These are phyloP conservation scores for Leuciscus waleckii DNA, from an alignment of 2,797 vertebrate species.

Conservation along the genomic window DNA sequence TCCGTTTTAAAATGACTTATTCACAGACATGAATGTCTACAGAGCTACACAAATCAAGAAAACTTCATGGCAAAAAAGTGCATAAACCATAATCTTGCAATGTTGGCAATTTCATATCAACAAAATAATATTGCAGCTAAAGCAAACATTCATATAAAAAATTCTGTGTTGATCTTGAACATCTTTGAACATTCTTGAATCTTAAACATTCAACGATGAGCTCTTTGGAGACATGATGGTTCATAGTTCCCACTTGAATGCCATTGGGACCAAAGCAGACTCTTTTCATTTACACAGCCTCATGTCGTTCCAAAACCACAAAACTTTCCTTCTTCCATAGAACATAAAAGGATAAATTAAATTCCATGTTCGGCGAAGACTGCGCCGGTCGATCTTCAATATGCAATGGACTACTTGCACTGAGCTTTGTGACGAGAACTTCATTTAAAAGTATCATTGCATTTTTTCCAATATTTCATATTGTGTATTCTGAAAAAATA, in stretches of 20 bases:
- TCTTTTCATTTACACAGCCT: neutral
- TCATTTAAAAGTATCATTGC: neutral
- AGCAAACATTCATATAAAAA: neutral
- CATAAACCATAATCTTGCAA: neutral
- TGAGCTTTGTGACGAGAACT: neutral
- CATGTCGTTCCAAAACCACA: neutral
- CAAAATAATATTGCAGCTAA: neutral
- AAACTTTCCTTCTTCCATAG: neutral
- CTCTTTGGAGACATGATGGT: slow-evolving; percentile 59
- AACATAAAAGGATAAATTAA: neutral
- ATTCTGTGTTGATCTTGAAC: neutral
- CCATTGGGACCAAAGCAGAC: slow-evolving; percentile 3
- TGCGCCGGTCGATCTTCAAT: neutral
- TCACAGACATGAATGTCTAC: neutral
- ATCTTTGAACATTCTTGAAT: neutral
- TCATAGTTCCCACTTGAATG: slow-evolving; percentile 55
- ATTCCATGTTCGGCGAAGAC: neutral
- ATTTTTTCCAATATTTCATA: too few species aligned
- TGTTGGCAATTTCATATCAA: neutral
- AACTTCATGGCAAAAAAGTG: neutral
- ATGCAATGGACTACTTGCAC: neutral
- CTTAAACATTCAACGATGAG: neutral
- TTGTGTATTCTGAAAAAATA: too few species aligned
- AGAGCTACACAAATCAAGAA: neutral
- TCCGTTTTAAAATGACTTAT: neutral